These are phyloP conservation scores for Octonoba sinensis DNA, from an alignment of 2,888 invertebrate genomes.

Conservation along the genomic window DNA sequence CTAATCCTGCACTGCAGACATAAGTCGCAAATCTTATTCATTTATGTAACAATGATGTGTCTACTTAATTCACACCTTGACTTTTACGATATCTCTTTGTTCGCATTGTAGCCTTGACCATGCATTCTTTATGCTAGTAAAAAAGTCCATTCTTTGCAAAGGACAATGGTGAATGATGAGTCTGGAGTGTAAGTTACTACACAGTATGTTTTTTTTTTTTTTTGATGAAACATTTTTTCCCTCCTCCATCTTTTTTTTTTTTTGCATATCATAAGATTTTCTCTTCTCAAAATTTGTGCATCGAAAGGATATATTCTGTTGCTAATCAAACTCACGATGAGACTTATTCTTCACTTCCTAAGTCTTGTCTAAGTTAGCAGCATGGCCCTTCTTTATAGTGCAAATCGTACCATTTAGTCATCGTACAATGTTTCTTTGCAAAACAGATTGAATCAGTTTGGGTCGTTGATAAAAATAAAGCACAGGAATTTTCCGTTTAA, in stretches of 20 bases:
- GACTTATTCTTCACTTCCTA: no score
- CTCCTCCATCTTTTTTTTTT: background rate
- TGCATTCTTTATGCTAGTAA: constrained; percentile 50
- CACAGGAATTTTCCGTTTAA: no score
- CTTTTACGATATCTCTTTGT: constrained; percentile 43
- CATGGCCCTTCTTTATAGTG: no score
- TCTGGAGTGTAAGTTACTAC: constrained; percentile 4
- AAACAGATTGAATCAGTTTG: no score
- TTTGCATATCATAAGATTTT: background rate
- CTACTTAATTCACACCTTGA: constrained; percentile 50
- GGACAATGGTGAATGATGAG: constrained; percentile 33
- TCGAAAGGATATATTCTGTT: no score
- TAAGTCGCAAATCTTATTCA: background rate
- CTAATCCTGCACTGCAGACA: no score
- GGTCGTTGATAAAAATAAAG: no score
- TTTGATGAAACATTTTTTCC: constrained; percentile 25
- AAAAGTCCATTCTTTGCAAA: constrained; percentile 11
- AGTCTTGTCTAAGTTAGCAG: no score
- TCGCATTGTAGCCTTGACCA: constrained; percentile 49
- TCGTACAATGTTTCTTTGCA: no score
- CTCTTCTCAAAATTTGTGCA: no score
- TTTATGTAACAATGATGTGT: constrained; percentile 41
- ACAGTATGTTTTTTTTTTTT: constrained; percentile 13
- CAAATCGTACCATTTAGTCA: no score
- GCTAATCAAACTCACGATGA: no score